These are phyloP conservation scores for Harpegnathos saltator DNA, from an alignment of 1,140 invertebrate species.

Conservation along the genomic window DNA sequence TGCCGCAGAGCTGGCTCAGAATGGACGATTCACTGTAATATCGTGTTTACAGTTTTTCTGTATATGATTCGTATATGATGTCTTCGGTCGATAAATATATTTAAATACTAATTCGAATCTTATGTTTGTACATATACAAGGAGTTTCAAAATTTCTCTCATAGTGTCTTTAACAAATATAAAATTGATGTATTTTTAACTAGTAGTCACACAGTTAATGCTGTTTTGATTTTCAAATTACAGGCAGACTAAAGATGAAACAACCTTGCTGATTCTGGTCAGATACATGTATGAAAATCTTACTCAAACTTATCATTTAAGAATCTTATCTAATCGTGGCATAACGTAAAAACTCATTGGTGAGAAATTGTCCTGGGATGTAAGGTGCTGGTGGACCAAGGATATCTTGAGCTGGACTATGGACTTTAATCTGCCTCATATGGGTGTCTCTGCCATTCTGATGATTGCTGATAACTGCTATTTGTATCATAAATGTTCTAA, in stretches of 20 bases:
- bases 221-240: not conserved
- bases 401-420: slow-evolving; percentile 95
- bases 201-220: not conserved
- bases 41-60: slow-evolving; percentile 68
- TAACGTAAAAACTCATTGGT: slow-evolving; percentile 94
- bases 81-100: not conserved
- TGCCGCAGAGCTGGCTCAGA: not conserved
- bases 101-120: not conserved
- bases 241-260: slow-evolving; percentile 2
- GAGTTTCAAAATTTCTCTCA: not conserved
- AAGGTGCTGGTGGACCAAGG: slow-evolving; percentile 89
- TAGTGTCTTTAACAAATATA: not conserved
- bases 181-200: slow-evolving; percentile 7
- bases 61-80: not conserved
- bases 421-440: slow-evolving; percentile 98
- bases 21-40: not conserved
- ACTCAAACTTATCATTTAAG: slow-evolving; percentile 49
- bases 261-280: not conserved
- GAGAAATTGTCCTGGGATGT: slow-evolving; percentile 92
- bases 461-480: slow-evolving; percentile 99
- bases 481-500: slow-evolving; percentile 98
- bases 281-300: slow-evolving; percentile 50
- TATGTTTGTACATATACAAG: not conserved
- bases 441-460: slow-evolving; percentile 99
- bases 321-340: slow-evolving; percentile 90